Evolutionary conservation across 2,113 vertebrate species (phyloP).

Genomic region (Paradoxurus hermaphroditus): DNA sequence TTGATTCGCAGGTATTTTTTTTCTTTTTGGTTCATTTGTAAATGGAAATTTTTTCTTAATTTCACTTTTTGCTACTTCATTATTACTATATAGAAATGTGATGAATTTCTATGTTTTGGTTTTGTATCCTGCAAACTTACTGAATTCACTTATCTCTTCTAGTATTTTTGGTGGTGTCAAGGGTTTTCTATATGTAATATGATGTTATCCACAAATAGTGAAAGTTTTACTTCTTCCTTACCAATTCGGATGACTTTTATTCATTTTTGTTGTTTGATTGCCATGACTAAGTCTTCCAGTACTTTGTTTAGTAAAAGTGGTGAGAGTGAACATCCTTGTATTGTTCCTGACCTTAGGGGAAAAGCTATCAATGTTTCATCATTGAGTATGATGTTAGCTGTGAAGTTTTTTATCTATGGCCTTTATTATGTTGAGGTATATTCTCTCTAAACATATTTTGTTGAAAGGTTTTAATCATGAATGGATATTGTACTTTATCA

Average conservation of each 20-base stretch:
- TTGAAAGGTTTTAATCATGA: not conserved
- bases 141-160: not conserved
- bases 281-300: not conserved
- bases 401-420: not conserved
- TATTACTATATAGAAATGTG: not conserved
- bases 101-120: not conserved
- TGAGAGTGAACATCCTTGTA: not conserved
- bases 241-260: not conserved
- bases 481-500: not conserved
- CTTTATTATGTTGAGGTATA: not conserved
- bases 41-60: not conserved
- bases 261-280: not conserved
- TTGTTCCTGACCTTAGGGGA: not conserved
- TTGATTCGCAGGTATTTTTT: not conserved
- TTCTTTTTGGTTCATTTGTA: not conserved
- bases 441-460: not conserved
- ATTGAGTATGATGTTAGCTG: not conserved
- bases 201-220: not conserved
- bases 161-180: not conserved
- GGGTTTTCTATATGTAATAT: not conserved
- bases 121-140: not conserved
- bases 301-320: not conserved
- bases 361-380: not conserved
- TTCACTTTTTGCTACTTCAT: not conserved
- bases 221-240: not conserved